Evolutionary conservation across 2,113 vertebrate species (phyloP), one percentile per base, ranked within the genome.

Genomic region (Oreochromis tanganicae): DNA sequence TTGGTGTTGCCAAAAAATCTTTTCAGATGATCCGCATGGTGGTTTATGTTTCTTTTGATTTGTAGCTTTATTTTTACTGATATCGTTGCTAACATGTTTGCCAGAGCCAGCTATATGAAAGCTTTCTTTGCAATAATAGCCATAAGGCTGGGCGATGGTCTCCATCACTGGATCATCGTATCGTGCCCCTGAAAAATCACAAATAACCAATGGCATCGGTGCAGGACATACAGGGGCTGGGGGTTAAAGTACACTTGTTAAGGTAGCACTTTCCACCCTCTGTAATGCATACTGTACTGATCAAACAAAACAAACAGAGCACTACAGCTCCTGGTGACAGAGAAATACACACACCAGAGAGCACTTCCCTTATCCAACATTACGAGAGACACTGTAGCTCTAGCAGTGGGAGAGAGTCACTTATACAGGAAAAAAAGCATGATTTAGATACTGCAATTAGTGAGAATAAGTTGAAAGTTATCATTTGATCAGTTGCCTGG

Each of bases 361-460:
- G 66, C n/a, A 71, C n/a, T 71, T 24, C 0, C 66, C 66, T 24
- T 16, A 43, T 71, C 0, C 36, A 71, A 21, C 36, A 24, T 24
- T 16, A 71, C 7, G 1, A 24, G 66, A 71, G 12, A 71, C 1
- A 2, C 36, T 43, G 63, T 19, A 38, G 34, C 36, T 38, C 11
- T 43, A 73, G n/a, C 1, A 16, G 21, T 11, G 43, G 21, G 8
- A 27, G 8, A 0, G n/a, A 43, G n/a, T 71, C n/a, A 0, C 43
- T 71, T 16, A 24, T 2, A 43, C n/a, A 43, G 12, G 4, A 6
- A 4, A 13, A 56, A 46, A 27, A 43, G 21, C 21, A 27, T 29
- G 8, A 73, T 1, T 46, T 46, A 43, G 7, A 73, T 2, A 0
- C 14, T 1, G 0, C 2, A 4, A 73, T 46, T 73, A 46, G 1